A percentile compares a stretch with the other conserved stretches of the same genome.
These are phyloP conservation scores for Misgurnus mizolepis DNA, from an alignment of 2,113 vertebrate species.

Conservation along the genomic window DNA sequence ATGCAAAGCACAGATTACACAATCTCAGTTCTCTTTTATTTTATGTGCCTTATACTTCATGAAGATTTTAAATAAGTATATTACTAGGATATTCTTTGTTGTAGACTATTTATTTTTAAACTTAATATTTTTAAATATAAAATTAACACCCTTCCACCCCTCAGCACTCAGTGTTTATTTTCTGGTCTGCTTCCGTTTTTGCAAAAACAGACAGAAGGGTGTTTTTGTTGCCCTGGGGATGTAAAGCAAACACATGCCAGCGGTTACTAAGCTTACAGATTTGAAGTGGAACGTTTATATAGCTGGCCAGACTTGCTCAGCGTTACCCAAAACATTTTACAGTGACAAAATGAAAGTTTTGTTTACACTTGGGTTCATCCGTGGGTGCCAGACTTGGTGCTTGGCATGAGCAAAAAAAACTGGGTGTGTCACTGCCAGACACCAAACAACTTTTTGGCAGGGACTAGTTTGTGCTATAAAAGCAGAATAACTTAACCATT, in stretches of 20 bases:
- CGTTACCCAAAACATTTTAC: not conserved
- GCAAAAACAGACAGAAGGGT: constrained; percentile 53
- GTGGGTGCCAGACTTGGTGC: not conserved
- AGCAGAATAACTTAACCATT: not conserved
- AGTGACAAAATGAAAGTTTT: not conserved
- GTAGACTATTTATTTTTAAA: too few relatives aligned
- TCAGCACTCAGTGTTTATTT: constrained; percentile 52
- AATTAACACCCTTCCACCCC: not conserved
- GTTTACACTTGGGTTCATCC: not conserved
- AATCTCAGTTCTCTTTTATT: not conserved
- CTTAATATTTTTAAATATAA: too few relatives aligned
- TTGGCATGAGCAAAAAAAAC: not conserved
- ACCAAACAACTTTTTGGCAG: not conserved
- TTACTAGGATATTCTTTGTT: not conserved
- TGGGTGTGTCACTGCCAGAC: not conserved
- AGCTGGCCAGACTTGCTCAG: constrained; percentile 2
- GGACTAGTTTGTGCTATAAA: not conserved
- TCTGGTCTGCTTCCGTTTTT: constrained; percentile 57
- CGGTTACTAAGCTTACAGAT: constrained; percentile 7
- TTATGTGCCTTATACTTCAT: not conserved
- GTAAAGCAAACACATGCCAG: constrained; percentile 40
- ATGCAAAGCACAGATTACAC: not conserved
- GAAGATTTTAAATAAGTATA: not conserved
- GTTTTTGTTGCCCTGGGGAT: constrained; percentile 47
- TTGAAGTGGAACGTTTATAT: constrained; percentile 9